Conservation (phyloP, 2,113 vertebrate genomes). For the Dasyornis broadbenti region DNA sequence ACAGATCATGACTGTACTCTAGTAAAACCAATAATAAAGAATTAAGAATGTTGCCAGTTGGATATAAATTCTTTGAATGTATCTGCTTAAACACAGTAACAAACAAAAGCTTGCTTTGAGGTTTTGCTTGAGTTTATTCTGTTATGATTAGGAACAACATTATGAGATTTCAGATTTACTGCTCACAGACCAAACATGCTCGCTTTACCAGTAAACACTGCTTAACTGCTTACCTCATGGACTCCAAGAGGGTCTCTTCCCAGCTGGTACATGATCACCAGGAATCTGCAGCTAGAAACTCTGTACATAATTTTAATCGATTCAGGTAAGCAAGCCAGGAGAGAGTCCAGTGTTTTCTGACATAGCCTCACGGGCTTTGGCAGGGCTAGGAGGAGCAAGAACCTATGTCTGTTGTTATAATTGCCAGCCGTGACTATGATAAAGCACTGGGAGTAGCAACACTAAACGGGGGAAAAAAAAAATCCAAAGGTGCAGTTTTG, state of each 20-base stretch:
- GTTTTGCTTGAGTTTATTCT: neutral
- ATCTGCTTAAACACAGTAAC: constrained; percentile 4
- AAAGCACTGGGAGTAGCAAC: neutral
- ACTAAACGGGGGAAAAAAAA: neutral
- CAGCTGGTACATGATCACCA: neutral
- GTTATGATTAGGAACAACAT: neutral
- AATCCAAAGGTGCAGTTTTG: neutral
- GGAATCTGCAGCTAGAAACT: neutral
- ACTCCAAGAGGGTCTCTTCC: neutral
- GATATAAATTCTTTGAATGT: neutral
- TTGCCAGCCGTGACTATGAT: neutral
- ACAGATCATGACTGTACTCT: constrained; percentile 9
- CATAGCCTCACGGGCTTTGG: neutral
- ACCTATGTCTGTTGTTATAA: neutral
- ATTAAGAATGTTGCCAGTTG: constrained; percentile 17
- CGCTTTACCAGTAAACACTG: neutral
- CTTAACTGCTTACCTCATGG: neutral
- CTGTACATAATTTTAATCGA: neutral
- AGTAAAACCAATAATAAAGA: constrained; percentile 28
- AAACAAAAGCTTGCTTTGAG: constrained; percentile 14
- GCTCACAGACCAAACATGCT: neutral
- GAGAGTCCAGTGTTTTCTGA: neutral
- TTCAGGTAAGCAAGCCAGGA: neutral
- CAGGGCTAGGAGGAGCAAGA: neutral
- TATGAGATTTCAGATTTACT: neutral